phyloP scores from a whole-genome alignment of 2,888 invertebrate species.

The Amblyjoppa fuscipennis region DNA sequence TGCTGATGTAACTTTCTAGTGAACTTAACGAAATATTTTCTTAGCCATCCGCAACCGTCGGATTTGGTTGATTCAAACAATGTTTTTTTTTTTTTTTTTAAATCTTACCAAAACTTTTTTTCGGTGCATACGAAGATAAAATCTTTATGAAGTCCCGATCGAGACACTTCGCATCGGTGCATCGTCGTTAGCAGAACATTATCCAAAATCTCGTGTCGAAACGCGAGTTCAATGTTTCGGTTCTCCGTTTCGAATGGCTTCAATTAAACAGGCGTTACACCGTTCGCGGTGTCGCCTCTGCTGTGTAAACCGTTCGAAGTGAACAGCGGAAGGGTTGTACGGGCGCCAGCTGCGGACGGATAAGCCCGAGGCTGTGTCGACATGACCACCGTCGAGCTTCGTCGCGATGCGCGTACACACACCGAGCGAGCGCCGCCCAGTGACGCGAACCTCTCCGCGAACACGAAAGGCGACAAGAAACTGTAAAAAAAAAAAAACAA shows the following conservation, averaged over 20 bases:
- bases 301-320: not conserved
- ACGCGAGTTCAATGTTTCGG: too few relatives aligned
- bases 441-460: not conserved
- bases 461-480: constrained; percentile 3
- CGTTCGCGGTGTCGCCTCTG: not conserved
- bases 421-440: not conserved
- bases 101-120: too few relatives aligned
- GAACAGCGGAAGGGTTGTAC: constrained; percentile 10
- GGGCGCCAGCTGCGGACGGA: constrained; percentile 3
- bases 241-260: not conserved
- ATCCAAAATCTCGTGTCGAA: too few relatives aligned
- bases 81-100: too few relatives aligned
- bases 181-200: too few relatives aligned
- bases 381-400: constrained; percentile 3
- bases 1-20: too few relatives aligned
- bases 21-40: too few relatives aligned
- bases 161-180: too few relatives aligned
- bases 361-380: constrained; percentile 33
- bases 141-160: too few relatives aligned
- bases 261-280: constrained; percentile 1
- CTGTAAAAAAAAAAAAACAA: not conserved
- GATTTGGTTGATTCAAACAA: too few relatives aligned
- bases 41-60: too few relatives aligned
- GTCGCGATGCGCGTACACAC: constrained; percentile 12
- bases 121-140: too few relatives aligned